These are phyloP conservation scores for Gortyna flavago DNA, from an alignment of 2,888 invertebrate genomes.

Conservation along the genomic window DNA sequence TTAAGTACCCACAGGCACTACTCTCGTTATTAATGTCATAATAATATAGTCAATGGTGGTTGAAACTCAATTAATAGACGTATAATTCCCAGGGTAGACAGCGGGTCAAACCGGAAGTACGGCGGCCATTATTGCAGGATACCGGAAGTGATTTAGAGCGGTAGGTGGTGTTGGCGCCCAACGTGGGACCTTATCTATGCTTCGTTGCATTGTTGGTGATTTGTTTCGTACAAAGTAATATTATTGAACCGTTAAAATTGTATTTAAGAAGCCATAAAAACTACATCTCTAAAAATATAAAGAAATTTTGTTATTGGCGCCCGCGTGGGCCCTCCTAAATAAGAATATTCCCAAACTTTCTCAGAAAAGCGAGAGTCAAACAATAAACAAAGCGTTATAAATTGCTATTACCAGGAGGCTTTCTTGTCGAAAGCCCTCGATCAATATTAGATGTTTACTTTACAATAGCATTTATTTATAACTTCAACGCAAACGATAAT, in stretches of 20 bases:
- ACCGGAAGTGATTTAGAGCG: slow-evolving; percentile 78
- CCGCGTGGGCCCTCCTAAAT: slow-evolving; percentile 17
- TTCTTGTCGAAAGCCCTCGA: slow-evolving; percentile 24
- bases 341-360: slow-evolving; percentile 19
- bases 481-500: not conserved
- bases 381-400: slow-evolving; percentile 33
- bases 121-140: slow-evolving; percentile 73
- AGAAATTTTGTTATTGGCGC: slow-evolving; percentile 20
- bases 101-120: slow-evolving; percentile 68
- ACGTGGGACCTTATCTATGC: slow-evolving; percentile 51
- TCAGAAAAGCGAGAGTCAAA: slow-evolving; percentile 2
- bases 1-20: not conserved
- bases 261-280: not conserved
- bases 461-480: slow-evolving; percentile 26
- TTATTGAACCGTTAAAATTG: not conserved
- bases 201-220: slow-evolving; percentile 23
- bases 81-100: slow-evolving; percentile 68
- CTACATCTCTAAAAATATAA: not conserved
- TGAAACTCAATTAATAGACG: slow-evolving; percentile 73
- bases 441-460: slow-evolving; percentile 30
- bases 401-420: slow-evolving; percentile 19
- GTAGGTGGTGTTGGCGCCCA: slow-evolving; percentile 66
- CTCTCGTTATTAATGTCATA: slow-evolving; percentile 39
- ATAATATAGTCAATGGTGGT: slow-evolving; percentile 47
- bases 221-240: not conserved